phyloP scores from a whole-genome alignment of 2,888 invertebrate genomes.

The Oscheius myriophilus region DNA sequence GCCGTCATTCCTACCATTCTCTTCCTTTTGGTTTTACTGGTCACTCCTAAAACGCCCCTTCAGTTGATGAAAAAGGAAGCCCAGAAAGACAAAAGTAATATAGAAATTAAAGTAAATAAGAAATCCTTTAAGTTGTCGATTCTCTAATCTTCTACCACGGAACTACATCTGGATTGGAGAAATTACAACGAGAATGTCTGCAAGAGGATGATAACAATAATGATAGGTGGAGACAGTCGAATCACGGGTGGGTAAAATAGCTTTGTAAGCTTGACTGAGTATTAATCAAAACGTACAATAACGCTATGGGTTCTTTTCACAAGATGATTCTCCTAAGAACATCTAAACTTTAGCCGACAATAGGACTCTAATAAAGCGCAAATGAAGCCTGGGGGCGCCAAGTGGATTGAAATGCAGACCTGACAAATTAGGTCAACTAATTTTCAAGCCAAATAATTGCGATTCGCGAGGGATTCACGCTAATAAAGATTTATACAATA shows the following conservation, averaged over 20 bases:
- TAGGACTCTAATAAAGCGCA: too few species aligned
- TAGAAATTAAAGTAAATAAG: too few species aligned
- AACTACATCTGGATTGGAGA: conserved; percentile 16
- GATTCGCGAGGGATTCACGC: too few species aligned
- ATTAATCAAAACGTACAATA: too few species aligned
- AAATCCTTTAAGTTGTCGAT: conserved; percentile 40
- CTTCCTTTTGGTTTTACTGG: conserved; percentile 50
- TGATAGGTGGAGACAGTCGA: not conserved
- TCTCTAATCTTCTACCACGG: conserved; percentile 51
- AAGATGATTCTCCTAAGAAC: too few species aligned
- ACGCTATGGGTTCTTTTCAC: too few species aligned
- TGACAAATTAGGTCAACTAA: not conserved
- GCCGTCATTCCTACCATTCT: conserved; percentile 54
- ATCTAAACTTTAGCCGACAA: too few species aligned
- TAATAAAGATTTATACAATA: too few species aligned
- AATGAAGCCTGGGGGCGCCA: too few species aligned
- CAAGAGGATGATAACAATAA: conserved; percentile 16
- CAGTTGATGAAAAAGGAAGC: conserved; percentile 36
- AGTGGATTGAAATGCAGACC: not conserved
- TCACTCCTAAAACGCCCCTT: conserved; percentile 61
- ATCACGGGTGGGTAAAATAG: conserved; percentile 7
- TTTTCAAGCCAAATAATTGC: not conserved
- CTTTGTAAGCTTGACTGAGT: not conserved
- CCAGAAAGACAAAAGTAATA: conserved; percentile 7
- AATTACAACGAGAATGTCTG: conserved; percentile 20